A percentile compares a stretch with the other conserved stretches of the same genome.
phyloP scores from a whole-genome alignment of 2,888 invertebrate species.

The Phalangium opilio region DNA sequence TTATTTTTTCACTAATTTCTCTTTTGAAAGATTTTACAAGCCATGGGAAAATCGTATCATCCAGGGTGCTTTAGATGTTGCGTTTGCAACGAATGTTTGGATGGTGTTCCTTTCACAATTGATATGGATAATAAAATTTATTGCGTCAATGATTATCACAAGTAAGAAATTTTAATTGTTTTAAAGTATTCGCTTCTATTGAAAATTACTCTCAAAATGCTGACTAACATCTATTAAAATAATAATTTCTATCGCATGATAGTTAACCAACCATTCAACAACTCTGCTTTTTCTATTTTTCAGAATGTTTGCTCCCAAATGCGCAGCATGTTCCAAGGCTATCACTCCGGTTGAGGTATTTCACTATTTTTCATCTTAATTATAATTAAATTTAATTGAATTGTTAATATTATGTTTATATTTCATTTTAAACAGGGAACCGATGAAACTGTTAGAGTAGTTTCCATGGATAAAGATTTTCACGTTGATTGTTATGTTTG shows the following conservation, averaged over 20 bases:
- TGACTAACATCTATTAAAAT: too few species aligned
- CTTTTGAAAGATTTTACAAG: conserved; percentile 96
- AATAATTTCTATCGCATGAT: too few species aligned
- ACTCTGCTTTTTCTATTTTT: too few species aligned
- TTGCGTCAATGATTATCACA: conserved; percentile 93
- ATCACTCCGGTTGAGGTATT: conserved; percentile 69
- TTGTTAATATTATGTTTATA: background rate
- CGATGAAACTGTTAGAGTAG: conserved; percentile 94
- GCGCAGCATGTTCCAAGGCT: conserved; percentile 91
- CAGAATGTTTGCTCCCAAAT: conserved; percentile 95
- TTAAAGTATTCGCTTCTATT: too few species aligned
- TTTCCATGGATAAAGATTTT: conserved; percentile 97
- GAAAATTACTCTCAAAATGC: too few species aligned
- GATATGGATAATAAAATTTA: conserved; percentile 97
- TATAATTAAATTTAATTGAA: conserved; percentile 4
- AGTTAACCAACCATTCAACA: too few species aligned
- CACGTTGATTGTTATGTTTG: conserved; percentile 98
- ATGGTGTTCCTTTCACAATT: conserved; percentile 95
- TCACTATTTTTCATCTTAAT: conserved; percentile 4
- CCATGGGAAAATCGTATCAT: conserved; percentile 98
- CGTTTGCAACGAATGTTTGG: conserved; percentile 91
- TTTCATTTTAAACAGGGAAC: conserved; percentile 49
- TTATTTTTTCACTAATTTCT: too few species aligned
- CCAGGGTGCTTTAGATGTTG: conserved; percentile 98
- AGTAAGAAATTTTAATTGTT: too few species aligned